Conservation (phyloP, 2,113 vertebrate genomes). For the Cervus canadensis region DNA sequence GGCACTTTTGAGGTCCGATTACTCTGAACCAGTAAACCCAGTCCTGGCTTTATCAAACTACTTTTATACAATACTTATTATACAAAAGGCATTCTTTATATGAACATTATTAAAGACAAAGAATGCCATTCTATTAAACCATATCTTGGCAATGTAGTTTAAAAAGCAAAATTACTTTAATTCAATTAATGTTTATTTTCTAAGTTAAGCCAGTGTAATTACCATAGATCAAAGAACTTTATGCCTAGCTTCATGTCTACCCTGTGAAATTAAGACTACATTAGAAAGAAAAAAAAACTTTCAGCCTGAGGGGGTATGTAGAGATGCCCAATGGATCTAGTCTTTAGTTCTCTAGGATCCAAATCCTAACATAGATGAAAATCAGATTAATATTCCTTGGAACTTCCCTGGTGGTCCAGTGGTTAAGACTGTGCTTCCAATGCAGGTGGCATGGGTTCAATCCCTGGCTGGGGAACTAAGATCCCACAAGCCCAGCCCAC, state of each 20-base stretch:
- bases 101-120: background rate
- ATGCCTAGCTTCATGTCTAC: background rate
- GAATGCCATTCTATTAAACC: background rate
- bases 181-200: background rate
- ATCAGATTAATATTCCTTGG: background rate
- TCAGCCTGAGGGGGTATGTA: background rate
- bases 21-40: background rate
- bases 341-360: background rate
- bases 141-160: background rate
- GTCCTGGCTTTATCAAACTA: background rate
- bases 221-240: background rate
- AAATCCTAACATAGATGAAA: background rate
- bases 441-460: background rate
- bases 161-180: background rate
- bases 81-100: background rate
- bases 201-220: background rate
- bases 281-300: background rate
- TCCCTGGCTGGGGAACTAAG: background rate
- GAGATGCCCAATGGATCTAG: background rate
- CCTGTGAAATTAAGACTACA: background rate
- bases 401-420: background rate
- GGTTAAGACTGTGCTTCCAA: background rate
- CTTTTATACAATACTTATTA: background rate
- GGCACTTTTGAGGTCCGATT: background rate
- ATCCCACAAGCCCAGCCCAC: background rate